Percentiles rank a stretch among this genome's conserved stretches.
phyloP scores from a whole-genome alignment of 2,888 invertebrate genomes.

The Plusia festucae region DNA sequence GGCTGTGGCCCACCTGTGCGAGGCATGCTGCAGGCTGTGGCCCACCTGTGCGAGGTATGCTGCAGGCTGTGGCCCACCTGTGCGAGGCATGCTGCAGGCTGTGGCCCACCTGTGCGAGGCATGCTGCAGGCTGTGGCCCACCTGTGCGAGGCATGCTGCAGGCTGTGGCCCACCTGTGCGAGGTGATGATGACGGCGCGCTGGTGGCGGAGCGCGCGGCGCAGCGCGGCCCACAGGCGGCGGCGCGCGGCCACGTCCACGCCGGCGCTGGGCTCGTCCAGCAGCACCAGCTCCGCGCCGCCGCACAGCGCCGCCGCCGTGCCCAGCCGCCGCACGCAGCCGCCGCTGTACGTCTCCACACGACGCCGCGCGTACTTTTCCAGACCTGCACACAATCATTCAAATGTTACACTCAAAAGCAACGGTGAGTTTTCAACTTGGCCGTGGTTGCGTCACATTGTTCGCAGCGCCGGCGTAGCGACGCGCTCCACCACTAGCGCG shows the following conservation, averaged over 20 bases:
- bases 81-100: neutral
- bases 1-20: too few species aligned
- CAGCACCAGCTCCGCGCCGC: conserved; percentile 91
- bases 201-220: conserved; percentile 78
- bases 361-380: conserved; percentile 54
- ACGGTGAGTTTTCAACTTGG: too few species aligned
- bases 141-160: conserved; percentile 11
- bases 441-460: too few species aligned
- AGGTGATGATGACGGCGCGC: conserved; percentile 89
- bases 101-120: conserved; percentile 35
- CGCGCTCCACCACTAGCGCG: too few species aligned
- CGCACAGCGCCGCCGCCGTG: conserved; percentile 60
- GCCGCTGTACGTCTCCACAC: conserved; percentile 89
- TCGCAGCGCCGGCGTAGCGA: too few species aligned
- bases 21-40: too few species aligned
- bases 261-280: conserved; percentile 94
- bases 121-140: neutral
- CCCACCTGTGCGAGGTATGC: too few species aligned
- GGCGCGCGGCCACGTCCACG: conserved; percentile 91
- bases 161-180: conserved; percentile 33
- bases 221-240: conserved; percentile 91
- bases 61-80: too few species aligned
- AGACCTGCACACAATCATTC: too few species aligned
- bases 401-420: too few species aligned
- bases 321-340: conserved; percentile 92